A percentile compares a stretch with the other conserved stretches of the same genome.
Conservation (phyloP, 2,888 invertebrate genomes). For the Hemicrepidius hirtus region DNA sequence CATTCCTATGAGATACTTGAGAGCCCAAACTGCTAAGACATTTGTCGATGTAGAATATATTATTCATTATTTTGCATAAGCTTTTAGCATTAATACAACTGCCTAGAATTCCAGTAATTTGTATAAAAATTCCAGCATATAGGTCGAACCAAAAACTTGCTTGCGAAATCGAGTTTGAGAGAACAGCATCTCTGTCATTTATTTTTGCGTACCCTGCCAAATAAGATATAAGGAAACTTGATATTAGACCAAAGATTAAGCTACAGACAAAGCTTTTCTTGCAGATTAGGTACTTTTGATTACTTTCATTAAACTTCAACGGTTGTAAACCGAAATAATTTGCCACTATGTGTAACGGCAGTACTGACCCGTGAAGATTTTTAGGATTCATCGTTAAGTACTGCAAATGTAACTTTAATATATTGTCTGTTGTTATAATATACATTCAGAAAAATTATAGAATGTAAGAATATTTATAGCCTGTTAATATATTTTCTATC, state of each 20-base stretch:
- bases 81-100: conserved; percentile 38
- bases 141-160: conserved; percentile 52
- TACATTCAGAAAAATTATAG: too few species aligned
- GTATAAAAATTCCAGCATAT: conserved; percentile 45
- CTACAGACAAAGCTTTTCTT: conserved; percentile 37
- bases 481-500: too few species aligned
- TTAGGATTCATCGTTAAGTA: conserved; percentile 35
- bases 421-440: too few species aligned
- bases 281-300: conserved; percentile 28
- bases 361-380: conserved; percentile 41
- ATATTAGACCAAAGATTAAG: conserved; percentile 11
- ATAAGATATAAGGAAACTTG: conserved; percentile 37
- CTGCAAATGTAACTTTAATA: background rate
- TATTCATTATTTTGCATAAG: background rate
- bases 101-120: conserved; percentile 43
- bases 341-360: conserved; percentile 39
- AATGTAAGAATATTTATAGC: too few species aligned
- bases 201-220: conserved; percentile 7
- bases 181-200: conserved; percentile 2
- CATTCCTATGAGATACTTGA: background rate
- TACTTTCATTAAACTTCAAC: conserved; percentile 37
- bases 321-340: conserved; percentile 39
- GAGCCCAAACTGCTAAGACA: conserved; percentile 1
- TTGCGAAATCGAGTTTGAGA: conserved; percentile 38
- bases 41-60: conserved; percentile 5